Base-by-base conservation (phyloP, 2,797 vertebrate species). In the Enteromius anoplus region DNA sequence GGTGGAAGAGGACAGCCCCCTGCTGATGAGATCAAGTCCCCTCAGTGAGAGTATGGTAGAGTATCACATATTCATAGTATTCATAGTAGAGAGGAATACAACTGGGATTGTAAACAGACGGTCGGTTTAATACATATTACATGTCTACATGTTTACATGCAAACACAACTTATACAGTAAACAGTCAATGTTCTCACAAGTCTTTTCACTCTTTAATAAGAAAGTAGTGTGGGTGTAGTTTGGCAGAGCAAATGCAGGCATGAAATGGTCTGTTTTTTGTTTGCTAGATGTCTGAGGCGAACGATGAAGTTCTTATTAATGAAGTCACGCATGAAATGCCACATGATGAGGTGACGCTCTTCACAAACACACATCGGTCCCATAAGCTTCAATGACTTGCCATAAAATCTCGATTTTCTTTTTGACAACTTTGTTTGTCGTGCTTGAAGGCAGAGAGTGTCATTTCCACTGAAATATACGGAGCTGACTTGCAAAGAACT, bases 401-500 rank as follows among this genome's bases (percentile, higher is more conserved):
- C 10, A 7, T 51, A 47, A 72, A n/a, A 45, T 21, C 7, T 29
- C 23, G 19, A 53, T 37, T 34, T 21, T 11, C 12, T 62, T 6
- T 62, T 14, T 49, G 17, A 64, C 26, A 5, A 11, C 14, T 66
- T 40, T 29, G 26, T 58, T 34, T 37, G n/a, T 69, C 69, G 69
- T 80, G 15, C 23, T 7, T 82, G 53, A 77, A 78, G 72, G 85
- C 72, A 60, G 81, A 84, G 37, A 62, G 58, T 7, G 60, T 69
- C 32, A 75, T 45, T 47, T 84, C 85, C 7, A 80, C 85, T 45
- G 87, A 88, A 12, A 58, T 83, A 21, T 88, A 86, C 23, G 84
- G 79, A 53, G 81, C 85, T 7, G 87, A 89, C 80, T 87, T 87
- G 23, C 70, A 88, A 21, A 86, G 85, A 60, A 90, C 89, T 65